These are phyloP conservation scores for Cyprinus carpio DNA, from an alignment of 2,113 vertebrate genomes.

Conservation along the genomic window DNA sequence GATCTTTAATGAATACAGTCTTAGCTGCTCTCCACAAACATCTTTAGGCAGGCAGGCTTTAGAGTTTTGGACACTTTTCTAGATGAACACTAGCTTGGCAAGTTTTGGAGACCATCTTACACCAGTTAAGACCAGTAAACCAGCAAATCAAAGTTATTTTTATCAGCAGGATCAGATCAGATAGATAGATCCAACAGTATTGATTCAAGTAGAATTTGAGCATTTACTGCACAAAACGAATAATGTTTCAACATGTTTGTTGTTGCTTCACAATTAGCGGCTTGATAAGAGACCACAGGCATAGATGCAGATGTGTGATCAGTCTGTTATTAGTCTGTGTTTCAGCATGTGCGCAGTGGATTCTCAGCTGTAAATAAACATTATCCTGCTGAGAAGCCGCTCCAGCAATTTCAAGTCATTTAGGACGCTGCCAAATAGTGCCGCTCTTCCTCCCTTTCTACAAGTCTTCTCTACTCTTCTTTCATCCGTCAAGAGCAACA, in stretches of 20 bases:
- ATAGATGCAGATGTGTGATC: background rate
- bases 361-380: slow-evolving; percentile 16
- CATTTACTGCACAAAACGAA: background rate
- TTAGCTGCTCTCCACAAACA: background rate
- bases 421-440: slow-evolving; percentile 9
- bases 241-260: background rate
- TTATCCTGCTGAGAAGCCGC: background rate
- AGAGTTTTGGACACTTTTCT: background rate
- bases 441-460: slow-evolving; percentile 15
- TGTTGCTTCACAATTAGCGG: background rate
- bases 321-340: background rate
- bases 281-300: background rate
- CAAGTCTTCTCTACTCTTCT: slow-evolving; percentile 10
- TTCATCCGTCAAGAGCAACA: background rate
- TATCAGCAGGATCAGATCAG: too few relatives aligned
- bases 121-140: background rate
- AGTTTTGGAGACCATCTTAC: background rate
- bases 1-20: background rate
- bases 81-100: background rate
- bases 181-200: background rate
- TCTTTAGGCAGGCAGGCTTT: background rate
- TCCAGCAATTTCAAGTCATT: background rate
- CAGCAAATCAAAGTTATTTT: background rate
- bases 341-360: background rate
- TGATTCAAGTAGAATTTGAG: background rate